Evolutionary conservation across 2,888 invertebrate genomes (phyloP), one percentile per base, ranked within the genome.

Genomic region (Fissipunctia ypsillon): DNA sequence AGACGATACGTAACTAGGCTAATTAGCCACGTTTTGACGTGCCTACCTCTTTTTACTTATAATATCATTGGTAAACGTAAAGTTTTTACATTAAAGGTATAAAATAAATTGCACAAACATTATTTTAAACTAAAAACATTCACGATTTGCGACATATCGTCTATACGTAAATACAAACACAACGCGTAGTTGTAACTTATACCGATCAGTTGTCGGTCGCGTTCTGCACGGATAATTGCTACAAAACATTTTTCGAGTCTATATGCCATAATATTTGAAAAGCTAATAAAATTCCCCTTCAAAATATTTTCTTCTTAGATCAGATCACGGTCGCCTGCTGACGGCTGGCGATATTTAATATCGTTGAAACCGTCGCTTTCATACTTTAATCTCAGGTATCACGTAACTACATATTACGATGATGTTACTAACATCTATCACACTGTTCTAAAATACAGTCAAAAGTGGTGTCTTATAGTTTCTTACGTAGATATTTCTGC

Each of bases 81-180:
- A 48, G 0, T 35, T 31, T 50, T 69, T 52, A 59, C 25, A 76
- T 6, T 56, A 50, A 25, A 60, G 48, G 45, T 64, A 76, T 56
- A 69, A 66, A 52, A 83, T 48, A 66, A 85, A 76, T 64, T 76
- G 73, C 80, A 85, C 71, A 69, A 68, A 70, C 63, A 61, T 83
- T 73, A n/a, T 60, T 61, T 43, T 25, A 7, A 69, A 69, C 63
- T 67, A 38, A 38, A 38, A 38, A 38, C 38, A 70, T 54, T 41
- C 57, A 59, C 38, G 50, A 76, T 82, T 80, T 66, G 54, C 50
- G 76, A 81, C 64, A 65, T 50, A 41, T 57, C n/a, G 19, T 61
- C n/a, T 65, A 54, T 50, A 52, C 54, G 28, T 52, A 65, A 63
- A 66, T 43, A 75, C 71, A 48, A 54, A 59, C 54, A 25, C 14